Base-by-base conservation (phyloP, 1,140 invertebrate species). In the Microplitis demolitor region DNA sequence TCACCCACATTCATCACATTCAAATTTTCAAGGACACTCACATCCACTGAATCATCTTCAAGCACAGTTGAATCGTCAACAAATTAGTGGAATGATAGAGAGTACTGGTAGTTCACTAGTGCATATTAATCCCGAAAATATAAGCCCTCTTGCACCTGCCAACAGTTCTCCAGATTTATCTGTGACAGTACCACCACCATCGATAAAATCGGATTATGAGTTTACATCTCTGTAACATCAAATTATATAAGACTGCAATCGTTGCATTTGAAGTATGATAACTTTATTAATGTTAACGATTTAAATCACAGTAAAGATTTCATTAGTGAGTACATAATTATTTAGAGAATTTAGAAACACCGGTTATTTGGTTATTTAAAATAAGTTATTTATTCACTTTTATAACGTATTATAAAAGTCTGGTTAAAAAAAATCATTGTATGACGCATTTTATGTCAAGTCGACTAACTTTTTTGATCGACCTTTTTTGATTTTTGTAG, bases 141-240 rank as follows among this genome's bases (percentile, higher is more conserved):
- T 82, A 85, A 91, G 81, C 86, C 89, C 77, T 80, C 85, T 85
- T 77, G 88, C 78, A 72, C 89, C 77, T 70, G 83, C 82, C 58
- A 84, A 78, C 74, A 87, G 80, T 79, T 86, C 80, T 39, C 82
- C 78, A 68, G 86, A 82, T 14, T 54, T 84, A 53, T 75, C 81
- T 2, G 64, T 79, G 3, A 74, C 87, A 11, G 83, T 87, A 0
- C 82, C 84, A 24, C 79, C 87, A n/a, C 82, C 88, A 3, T 82
- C 89, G 61, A 90, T 92, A 73, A 93, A 93, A 85, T 91, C 91
- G 64, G 92, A 94, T 76, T 93, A 94, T 76, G 92, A 91, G 68
- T 88, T 94, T 50, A 93, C 92, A 66, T 87, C 92, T 6, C 89
- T 93, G 87, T 94, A 93, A 92, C 87, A 82, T 79, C 78, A 78